Evolutionary conservation across 2,797 vertebrate genomes (phyloP).

Genomic region (Sebastes iracundus): DNA sequence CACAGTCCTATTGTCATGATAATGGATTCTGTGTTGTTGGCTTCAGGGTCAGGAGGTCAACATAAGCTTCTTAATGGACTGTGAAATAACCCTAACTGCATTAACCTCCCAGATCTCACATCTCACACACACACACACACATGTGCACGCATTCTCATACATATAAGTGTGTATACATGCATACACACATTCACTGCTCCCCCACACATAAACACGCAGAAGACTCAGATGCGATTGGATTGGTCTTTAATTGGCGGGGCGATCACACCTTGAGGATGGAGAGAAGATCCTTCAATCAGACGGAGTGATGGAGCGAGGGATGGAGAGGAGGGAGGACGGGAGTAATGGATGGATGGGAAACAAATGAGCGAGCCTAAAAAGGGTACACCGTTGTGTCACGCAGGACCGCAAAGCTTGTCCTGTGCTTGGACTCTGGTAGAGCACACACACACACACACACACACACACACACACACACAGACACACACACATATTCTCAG

Average conservation of each 20-base stretch:
- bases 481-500: constrained; percentile 6
- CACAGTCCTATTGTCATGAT: constrained; percentile 95
- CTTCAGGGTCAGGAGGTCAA: constrained; percentile 94
- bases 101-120: constrained; percentile 96
- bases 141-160: constrained; percentile 41
- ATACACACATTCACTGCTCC: constrained; percentile 68
- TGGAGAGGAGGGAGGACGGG: constrained; percentile 42
- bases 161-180: constrained; percentile 62
- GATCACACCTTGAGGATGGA: constrained; percentile 82
- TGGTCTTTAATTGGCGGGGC: constrained; percentile 96
- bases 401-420: constrained; percentile 28
- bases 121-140: constrained; percentile 58
- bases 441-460: constrained; percentile 14
- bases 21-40: constrained; percentile 99
- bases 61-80: constrained; percentile 99
- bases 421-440: constrained; percentile 22
- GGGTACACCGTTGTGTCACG: constrained; percentile 60
- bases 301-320: constrained; percentile 72
- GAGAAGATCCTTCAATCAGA: constrained; percentile 80
- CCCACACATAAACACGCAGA: constrained; percentile 75
- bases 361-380: constrained; percentile 66
- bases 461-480: constrained; percentile 18
- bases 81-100: constrained; percentile 99
- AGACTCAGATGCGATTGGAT: constrained; percentile 92
- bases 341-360: constrained; percentile 61